These are phyloP conservation scores for Labroides dimidiatus DNA, from an alignment of 2,797 vertebrate species.

Conservation along the genomic window DNA sequence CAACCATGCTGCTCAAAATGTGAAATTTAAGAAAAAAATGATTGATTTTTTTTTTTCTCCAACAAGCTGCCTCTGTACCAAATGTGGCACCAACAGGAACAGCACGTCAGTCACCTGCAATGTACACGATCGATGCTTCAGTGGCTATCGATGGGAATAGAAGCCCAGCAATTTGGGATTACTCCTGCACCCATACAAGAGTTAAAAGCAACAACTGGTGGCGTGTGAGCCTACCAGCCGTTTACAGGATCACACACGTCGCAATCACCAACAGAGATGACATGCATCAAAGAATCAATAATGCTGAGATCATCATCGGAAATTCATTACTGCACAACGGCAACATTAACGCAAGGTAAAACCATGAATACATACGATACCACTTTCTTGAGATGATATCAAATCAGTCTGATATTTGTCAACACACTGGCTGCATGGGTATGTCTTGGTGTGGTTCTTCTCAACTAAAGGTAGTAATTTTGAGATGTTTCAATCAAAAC, in stretches of 20 bases:
- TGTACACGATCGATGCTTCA: neutral
- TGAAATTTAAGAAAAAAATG: too few species aligned
- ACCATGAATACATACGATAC: too few species aligned
- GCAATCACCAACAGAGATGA: neutral
- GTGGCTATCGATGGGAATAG: neutral
- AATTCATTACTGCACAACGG: neutral
- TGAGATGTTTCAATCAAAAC: too few species aligned
- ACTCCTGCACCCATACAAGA: neutral
- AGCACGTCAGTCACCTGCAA: neutral
- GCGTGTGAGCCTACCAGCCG: neutral
- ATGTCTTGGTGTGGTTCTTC: too few species aligned
- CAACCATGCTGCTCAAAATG: too few species aligned
- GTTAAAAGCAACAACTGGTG: neutral
- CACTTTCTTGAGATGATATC: too few species aligned
- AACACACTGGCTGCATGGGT: too few species aligned
- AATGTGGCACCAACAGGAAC: neutral
- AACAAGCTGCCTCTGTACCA: neutral
- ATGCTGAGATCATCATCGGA: neutral
- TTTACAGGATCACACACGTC: neutral
- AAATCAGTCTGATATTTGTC: too few species aligned
- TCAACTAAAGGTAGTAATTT: too few species aligned
- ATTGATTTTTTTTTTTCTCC: neutral
- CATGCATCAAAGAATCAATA: neutral
- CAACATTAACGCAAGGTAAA: slow-evolving; percentile 1
- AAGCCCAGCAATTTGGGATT: neutral